A percentile compares a stretch with the other conserved stretches of the same genome.
phyloP scores from a whole-genome alignment of 2,888 invertebrate species.

The Yponomeuta malinellus region DNA sequence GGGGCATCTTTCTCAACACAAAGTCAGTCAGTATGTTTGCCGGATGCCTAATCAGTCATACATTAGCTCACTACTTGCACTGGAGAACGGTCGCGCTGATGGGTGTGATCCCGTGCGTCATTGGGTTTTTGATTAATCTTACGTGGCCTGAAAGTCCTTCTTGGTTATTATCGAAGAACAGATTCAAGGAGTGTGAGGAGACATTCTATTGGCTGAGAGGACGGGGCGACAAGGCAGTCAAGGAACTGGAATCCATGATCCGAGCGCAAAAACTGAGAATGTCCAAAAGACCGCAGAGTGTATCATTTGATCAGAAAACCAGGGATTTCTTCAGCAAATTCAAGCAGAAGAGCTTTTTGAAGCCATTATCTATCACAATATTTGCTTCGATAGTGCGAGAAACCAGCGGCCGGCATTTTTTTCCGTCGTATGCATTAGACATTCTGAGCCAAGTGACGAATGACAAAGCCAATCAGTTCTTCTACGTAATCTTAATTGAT shows the following conservation, averaged over 20 bases:
- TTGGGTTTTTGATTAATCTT: slow-evolving; percentile 17
- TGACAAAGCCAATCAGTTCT: slow-evolving; percentile 26
- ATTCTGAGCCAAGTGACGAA: slow-evolving; percentile 27
- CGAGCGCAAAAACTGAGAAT: slow-evolving; percentile 32
- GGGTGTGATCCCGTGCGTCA: slow-evolving; percentile 3
- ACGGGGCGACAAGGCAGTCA: slow-evolving; percentile 24
- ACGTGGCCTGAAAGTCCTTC: slow-evolving; percentile 24
- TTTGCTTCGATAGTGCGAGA: slow-evolving; percentile 38
- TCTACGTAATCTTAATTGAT: slow-evolving; percentile 35
- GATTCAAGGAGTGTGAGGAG: slow-evolving; percentile 17
- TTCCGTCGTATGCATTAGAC: slow-evolving; percentile 46
- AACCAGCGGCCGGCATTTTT: slow-evolving; percentile 43
- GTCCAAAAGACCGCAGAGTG: slow-evolving; percentile 19
- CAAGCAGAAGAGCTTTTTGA: slow-evolving; percentile 38
- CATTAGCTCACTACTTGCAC: not conserved
- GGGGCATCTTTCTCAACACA: not conserved
- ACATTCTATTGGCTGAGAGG: slow-evolving; percentile 17
- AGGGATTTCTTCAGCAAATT: slow-evolving; percentile 36
- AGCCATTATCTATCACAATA: slow-evolving; percentile 38
- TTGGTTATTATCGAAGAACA: slow-evolving; percentile 25
- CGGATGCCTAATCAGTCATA: not conserved
- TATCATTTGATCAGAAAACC: slow-evolving; percentile 19
- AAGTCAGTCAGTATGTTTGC: not conserved
- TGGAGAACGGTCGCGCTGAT: slow-evolving; percentile 6
- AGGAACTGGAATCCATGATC: slow-evolving; percentile 38